phyloP scores from a whole-genome alignment of 2,888 invertebrate genomes.

The Zygaena filipendulae region DNA sequence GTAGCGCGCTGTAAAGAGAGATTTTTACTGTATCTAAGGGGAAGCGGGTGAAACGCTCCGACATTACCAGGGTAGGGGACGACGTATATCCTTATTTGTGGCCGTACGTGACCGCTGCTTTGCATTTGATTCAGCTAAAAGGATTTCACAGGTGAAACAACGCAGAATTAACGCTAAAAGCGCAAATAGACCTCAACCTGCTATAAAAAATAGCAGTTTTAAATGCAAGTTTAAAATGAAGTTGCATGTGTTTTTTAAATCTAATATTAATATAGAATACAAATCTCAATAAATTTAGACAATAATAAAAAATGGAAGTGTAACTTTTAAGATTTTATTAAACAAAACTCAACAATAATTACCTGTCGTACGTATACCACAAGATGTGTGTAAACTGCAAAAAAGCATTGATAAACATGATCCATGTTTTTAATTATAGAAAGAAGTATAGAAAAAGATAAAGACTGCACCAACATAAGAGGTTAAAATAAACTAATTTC shows the following conservation, averaged over 20 bases:
- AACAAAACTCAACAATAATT: constrained; percentile 63
- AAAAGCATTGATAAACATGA: too few species aligned
- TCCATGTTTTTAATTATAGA: constrained; percentile 2
- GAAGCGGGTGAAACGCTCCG: too few species aligned
- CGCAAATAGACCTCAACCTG: constrained; percentile 9
- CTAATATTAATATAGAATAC: too few species aligned
- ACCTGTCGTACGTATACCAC: too few species aligned
- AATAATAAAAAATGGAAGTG: constrained; percentile 21
- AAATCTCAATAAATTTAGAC: constrained; percentile 9
- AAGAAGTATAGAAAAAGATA: not conserved
- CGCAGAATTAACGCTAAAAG: not conserved
- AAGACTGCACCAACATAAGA: not conserved
- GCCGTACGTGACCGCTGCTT: constrained; percentile 44
- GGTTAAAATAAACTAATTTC: too few species aligned
- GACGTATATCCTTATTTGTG: constrained; percentile 46
- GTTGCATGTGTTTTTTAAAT: constrained; percentile 3
- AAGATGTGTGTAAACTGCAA: too few species aligned
- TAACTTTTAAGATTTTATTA: constrained; percentile 50
- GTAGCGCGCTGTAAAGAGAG: constrained; percentile 50
- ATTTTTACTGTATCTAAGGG: constrained; percentile 46
- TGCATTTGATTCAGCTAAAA: constrained; percentile 39
- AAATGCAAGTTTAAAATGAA: too few species aligned
- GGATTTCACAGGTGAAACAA: constrained; percentile 20
- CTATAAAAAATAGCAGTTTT: too few species aligned
- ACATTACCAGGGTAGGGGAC: constrained; percentile 15